Evolutionary conservation across 2,888 invertebrate genomes (phyloP).

Genomic region (Dynastes tityus): DNA sequence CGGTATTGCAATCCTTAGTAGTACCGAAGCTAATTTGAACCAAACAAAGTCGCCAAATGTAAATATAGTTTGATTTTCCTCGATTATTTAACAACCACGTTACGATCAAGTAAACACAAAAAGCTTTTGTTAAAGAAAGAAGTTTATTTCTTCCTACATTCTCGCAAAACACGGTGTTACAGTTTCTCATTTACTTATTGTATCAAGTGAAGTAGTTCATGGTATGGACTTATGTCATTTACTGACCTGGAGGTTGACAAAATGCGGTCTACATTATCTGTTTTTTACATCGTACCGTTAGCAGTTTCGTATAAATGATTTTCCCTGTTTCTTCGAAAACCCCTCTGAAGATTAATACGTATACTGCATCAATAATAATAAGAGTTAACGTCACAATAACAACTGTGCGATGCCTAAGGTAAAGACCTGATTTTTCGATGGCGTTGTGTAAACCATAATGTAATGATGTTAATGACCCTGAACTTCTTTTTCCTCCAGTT

Average conservation of each 20-base stretch:
- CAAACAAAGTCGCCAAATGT: too few species aligned
- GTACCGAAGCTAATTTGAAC: too few species aligned
- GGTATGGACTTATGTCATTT: background rate
- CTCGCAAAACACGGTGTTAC: too few species aligned
- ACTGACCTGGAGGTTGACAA: background rate
- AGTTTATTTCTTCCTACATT: too few species aligned
- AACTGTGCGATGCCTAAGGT: background rate
- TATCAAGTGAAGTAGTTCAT: too few species aligned
- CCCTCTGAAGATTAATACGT: background rate
- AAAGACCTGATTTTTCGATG: background rate
- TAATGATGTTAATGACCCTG: conserved; percentile 35
- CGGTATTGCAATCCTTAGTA: too few species aligned
- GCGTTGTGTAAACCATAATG: conserved; percentile 8
- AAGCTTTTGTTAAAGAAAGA: too few species aligned
- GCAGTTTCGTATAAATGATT: background rate
- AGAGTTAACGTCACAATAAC: background rate
- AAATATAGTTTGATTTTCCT: too few species aligned
- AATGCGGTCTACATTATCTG: background rate
- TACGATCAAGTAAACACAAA: too few species aligned
- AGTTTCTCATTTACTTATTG: too few species aligned
- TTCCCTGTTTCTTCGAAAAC: background rate
- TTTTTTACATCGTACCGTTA: background rate
- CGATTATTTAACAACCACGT: too few species aligned
- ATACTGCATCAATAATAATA: conserved; percentile 2
- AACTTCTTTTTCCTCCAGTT: conserved; percentile 17